Evolutionary conservation across 2,113 vertebrate genomes (phyloP).

Genomic region (Aix galericulata): DNA sequence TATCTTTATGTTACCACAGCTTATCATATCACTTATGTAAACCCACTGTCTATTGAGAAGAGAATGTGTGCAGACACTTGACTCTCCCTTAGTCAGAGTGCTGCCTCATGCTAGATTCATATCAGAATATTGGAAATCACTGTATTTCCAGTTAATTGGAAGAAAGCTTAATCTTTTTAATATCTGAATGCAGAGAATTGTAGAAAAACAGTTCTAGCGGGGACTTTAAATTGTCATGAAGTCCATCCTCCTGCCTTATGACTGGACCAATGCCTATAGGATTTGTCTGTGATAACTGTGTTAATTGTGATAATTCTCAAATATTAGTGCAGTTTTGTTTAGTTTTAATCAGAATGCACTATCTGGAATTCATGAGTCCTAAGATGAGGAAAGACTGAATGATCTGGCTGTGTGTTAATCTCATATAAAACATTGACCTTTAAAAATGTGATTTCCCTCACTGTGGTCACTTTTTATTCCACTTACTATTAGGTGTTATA

Average conservation of each 20-base stretch:
- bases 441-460: neutral
- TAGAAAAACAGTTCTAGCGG: neutral
- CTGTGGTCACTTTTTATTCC: neutral
- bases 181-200: neutral
- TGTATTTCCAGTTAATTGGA: constrained; percentile 5
- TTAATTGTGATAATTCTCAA: neutral
- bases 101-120: neutral
- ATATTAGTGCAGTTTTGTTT: neutral
- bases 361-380: neutral
- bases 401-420: neutral
- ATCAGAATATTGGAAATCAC: constrained; percentile 23
- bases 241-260: neutral
- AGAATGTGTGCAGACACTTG: neutral
- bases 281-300: neutral
- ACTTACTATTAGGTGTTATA: neutral
- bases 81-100: neutral
- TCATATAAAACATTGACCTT: neutral
- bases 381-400: neutral
- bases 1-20: neutral
- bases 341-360: neutral
- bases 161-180: neutral
- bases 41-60: neutral
- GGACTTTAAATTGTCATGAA: neutral
- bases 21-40: neutral
- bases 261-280: neutral